Evolutionary conservation across 1,140 invertebrate genomes (phyloP).

Genomic region (Diprion similis): DNA sequence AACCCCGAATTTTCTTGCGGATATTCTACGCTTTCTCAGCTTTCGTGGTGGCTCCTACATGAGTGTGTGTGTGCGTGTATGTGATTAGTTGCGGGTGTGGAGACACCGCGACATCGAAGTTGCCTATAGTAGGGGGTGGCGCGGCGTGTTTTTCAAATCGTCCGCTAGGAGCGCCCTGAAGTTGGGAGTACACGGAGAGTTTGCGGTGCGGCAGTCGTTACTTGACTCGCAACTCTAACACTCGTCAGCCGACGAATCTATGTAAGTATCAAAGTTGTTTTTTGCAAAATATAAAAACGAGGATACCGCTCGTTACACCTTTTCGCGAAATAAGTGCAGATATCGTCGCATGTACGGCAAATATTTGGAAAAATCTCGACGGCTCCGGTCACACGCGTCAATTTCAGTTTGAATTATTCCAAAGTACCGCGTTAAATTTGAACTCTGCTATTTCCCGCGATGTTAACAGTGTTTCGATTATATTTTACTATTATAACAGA

Average conservation of each 20-base stretch:
- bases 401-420: not conserved
- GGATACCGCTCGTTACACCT: not conserved
- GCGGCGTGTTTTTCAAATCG: not conserved
- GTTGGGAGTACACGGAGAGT: constrained; percentile 2
- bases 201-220: constrained; percentile 6
- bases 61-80: too few relatives aligned
- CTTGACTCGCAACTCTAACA: constrained; percentile 16
- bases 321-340: not conserved
- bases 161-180: not conserved
- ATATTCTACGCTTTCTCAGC: too few relatives aligned
- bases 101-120: not conserved
- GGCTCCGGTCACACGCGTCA: not conserved
- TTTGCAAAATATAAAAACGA: too few relatives aligned
- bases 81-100: not conserved
- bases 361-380: not conserved
- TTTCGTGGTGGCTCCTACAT: too few relatives aligned
- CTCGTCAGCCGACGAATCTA: constrained; percentile 13
- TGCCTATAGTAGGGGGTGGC: not conserved
- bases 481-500: too few relatives aligned
- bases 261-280: not conserved
- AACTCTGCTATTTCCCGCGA: too few relatives aligned
- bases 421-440: not conserved
- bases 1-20: too few relatives aligned
- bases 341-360: not conserved
- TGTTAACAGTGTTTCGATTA: too few relatives aligned